These are phyloP conservation scores for Megaptera novaeangliae DNA, from an alignment of 2,113 vertebrate genomes.

Conservation along the genomic window DNA sequence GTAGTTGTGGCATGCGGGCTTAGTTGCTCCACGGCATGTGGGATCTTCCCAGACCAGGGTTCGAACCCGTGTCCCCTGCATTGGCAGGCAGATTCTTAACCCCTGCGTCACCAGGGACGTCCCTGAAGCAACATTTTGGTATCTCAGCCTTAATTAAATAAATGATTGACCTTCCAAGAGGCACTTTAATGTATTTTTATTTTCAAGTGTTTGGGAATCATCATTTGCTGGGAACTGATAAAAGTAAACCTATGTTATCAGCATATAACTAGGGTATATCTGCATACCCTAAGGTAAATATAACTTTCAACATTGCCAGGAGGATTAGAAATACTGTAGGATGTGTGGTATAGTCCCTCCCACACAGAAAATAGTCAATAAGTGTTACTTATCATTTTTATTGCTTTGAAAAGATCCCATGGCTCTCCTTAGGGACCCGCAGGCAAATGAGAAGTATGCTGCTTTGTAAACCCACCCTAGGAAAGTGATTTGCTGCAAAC, in stretches of 20 bases:
- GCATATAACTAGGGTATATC: not conserved
- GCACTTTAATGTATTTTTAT: not conserved
- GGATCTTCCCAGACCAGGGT: too few species aligned
- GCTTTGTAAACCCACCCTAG: not conserved
- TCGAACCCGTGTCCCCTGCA: too few species aligned
- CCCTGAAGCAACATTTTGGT: not conserved
- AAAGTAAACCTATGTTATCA: not conserved
- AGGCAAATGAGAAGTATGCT: not conserved
- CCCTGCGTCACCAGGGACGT: too few species aligned
- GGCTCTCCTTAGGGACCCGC: not conserved
- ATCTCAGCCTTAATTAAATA: not conserved
- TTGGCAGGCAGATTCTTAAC: too few species aligned
- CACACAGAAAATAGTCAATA: not conserved
- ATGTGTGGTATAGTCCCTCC: not conserved
- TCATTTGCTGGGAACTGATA: not conserved
- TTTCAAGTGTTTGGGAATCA: not conserved
- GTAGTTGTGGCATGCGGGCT: too few species aligned
- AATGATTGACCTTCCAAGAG: not conserved
- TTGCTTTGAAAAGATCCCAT: not conserved
- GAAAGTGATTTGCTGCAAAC: conserved; percentile 19
- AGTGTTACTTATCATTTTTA: not conserved
- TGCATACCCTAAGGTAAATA: not conserved
- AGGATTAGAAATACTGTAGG: not conserved
- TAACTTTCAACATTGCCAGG: not conserved
- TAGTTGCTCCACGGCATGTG: too few species aligned